A percentile compares a stretch with the other conserved stretches of the same genome.
Evolutionary conservation across 1,140 invertebrate genomes (phyloP).

Genomic region (Leptoteleia sp.): DNA sequence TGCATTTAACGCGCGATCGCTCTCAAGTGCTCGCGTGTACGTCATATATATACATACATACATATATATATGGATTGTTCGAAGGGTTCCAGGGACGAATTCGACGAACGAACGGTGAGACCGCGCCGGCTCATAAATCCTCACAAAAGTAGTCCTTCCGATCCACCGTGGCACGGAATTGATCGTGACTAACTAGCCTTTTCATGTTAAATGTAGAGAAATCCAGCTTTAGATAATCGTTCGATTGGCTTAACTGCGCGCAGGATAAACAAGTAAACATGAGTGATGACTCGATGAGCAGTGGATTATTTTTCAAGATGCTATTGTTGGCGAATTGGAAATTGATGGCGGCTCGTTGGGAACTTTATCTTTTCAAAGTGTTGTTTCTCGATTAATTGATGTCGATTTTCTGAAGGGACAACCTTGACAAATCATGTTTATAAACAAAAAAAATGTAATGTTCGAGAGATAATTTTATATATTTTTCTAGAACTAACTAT

Average conservation of each 20-base stretch:
- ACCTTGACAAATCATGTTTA: too few relatives aligned
- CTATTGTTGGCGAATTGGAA: too few relatives aligned
- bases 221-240: constrained; percentile 45
- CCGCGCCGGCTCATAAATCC: constrained; percentile 53
- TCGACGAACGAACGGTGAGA: constrained; percentile 41
- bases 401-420: too few relatives aligned
- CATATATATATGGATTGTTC: constrained; percentile 23
- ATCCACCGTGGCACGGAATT: constrained; percentile 18
- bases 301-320: constrained; percentile 29
- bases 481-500: too few relatives aligned
- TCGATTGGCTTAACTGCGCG: constrained; percentile 21
- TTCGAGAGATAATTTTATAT: too few relatives aligned
- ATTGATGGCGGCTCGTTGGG: too few relatives aligned
- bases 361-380: too few relatives aligned
- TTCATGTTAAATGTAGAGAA: constrained; percentile 63
- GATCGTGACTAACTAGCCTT: constrained; percentile 42
- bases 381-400: too few relatives aligned
- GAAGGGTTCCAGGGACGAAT: constrained; percentile 39
- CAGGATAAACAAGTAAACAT: constrained; percentile 46
- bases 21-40: constrained; percentile 76
- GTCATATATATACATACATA: constrained; percentile 50
- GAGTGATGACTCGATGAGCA: constrained; percentile 14
- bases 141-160: constrained; percentile 49
- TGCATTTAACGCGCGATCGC: constrained; percentile 81
- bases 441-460: too few relatives aligned